Evolutionary conservation across 2,888 invertebrate genomes (phyloP).

Genomic region (Brachypalpus laphriformis): DNA sequence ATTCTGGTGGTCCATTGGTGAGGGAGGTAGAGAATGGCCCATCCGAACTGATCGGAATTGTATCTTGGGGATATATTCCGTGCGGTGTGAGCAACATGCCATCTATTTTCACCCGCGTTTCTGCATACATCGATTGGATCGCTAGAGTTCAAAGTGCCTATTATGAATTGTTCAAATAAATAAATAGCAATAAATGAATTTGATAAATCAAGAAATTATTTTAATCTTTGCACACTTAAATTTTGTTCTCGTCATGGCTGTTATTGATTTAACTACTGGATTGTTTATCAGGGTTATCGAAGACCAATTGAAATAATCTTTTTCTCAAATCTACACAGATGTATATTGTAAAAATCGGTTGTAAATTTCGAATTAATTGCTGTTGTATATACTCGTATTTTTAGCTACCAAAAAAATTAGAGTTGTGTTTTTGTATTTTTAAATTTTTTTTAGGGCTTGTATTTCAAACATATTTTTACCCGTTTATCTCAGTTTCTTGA

Average conservation of each 20-base stretch:
- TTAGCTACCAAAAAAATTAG: background rate
- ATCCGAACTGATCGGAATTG: constrained; percentile 82
- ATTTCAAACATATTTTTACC: too few species aligned
- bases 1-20: constrained; percentile 81
- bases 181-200: constrained; percentile 12
- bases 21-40: constrained; percentile 73
- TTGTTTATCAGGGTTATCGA: background rate
- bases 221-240: background rate
- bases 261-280: background rate
- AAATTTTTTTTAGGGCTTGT: too few species aligned
- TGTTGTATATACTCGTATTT: background rate
- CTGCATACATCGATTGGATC: constrained; percentile 82
- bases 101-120: constrained; percentile 83
- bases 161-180: constrained; percentile 76
- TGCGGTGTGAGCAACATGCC: constrained; percentile 82
- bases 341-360: background rate
- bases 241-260: background rate
- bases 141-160: constrained; percentile 76
- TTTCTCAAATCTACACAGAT: background rate
- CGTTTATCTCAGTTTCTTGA: too few species aligned
- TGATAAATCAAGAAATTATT: background rate
- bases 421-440: background rate
- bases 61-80: constrained; percentile 84
- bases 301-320: background rate
- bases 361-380: background rate